Evolutionary conservation across 2,113 vertebrate species (phyloP).

Genomic region (Leptobrachium ailaonicum): DNA sequence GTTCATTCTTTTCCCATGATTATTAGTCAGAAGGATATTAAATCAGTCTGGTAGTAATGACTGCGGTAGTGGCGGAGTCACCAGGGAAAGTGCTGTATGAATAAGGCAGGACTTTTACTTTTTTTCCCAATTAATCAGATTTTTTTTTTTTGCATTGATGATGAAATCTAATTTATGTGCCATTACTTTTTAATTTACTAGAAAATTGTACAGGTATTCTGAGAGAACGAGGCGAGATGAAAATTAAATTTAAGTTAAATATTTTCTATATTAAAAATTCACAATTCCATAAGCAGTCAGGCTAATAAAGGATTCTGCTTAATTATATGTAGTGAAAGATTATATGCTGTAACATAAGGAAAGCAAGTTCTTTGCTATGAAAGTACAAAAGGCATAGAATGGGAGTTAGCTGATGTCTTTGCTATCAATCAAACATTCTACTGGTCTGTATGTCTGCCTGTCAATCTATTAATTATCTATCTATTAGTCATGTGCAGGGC

Average conservation of each 20-base stretch:
- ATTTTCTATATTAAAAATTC: slow-evolving; percentile 77
- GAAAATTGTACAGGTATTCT: slow-evolving; percentile 80
- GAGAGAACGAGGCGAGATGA: slow-evolving; percentile 79
- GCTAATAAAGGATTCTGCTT: slow-evolving; percentile 78
- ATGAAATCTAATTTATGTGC: slow-evolving; percentile 84
- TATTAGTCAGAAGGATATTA: slow-evolving; percentile 78
- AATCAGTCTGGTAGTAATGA: slow-evolving; percentile 71
- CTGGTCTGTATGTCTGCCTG: too few species aligned
- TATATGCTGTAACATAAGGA: neutral
- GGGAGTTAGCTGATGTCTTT: too few species aligned
- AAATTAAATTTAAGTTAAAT: slow-evolving; percentile 95
- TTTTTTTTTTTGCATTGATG: slow-evolving; percentile 82
- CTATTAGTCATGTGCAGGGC: too few species aligned
- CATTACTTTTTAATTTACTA: slow-evolving; percentile 89
- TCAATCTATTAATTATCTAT: too few species aligned
- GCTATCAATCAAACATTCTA: too few species aligned
- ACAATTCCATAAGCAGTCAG: slow-evolving; percentile 77
- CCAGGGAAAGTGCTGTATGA: slow-evolving; percentile 69
- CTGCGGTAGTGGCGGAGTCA: slow-evolving; percentile 74
- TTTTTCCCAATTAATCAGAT: slow-evolving; percentile 82
- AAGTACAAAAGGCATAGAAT: too few species aligned
- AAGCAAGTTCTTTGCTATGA: neutral
- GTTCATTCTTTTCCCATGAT: slow-evolving; percentile 67
- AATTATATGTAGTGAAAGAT: slow-evolving; percentile 21
- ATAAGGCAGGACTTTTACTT: slow-evolving; percentile 71